Percentiles rank a stretch among this genome's conserved stretches.
phyloP scores from a whole-genome alignment of 2,113 vertebrate genomes.

The Microtus ochrogaster region DNA sequence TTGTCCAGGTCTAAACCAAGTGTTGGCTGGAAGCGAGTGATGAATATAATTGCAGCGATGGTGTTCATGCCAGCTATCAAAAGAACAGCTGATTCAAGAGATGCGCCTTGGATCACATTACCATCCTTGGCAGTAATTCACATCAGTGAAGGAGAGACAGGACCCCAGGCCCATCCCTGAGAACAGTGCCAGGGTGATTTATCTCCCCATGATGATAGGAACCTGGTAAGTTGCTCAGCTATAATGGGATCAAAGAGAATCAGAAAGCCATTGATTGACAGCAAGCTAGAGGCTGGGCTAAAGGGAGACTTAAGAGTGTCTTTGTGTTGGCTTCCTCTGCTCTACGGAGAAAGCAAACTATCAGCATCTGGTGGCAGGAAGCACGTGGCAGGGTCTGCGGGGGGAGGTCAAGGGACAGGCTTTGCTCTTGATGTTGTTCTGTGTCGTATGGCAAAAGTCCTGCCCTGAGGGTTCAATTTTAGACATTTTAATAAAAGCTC shows the following conservation, averaged over 20 bases:
- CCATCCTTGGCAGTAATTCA: background rate
- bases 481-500: slow-evolving; percentile 62
- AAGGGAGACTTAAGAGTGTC: background rate
- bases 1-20: background rate
- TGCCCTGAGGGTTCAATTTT: slow-evolving; percentile 33
- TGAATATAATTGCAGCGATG: background rate
- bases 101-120: background rate
- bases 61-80: background rate
- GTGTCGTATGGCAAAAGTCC: background rate
- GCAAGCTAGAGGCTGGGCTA: slow-evolving; percentile 12
- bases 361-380: background rate
- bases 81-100: background rate
- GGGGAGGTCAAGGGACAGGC: background rate
- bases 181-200: background rate
- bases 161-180: background rate
- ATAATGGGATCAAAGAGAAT: background rate
- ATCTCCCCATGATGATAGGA: background rate
- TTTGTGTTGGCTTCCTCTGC: background rate
- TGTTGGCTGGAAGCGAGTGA: background rate
- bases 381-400: background rate
- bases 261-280: background rate
- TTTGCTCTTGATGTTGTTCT: slow-evolving; percentile 16
- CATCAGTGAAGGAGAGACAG: no score
- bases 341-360: background rate
- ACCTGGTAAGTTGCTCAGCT: background rate